phyloP scores from a whole-genome alignment of 2,797 vertebrate species.

The Oreonectes daqikongensis region DNA sequence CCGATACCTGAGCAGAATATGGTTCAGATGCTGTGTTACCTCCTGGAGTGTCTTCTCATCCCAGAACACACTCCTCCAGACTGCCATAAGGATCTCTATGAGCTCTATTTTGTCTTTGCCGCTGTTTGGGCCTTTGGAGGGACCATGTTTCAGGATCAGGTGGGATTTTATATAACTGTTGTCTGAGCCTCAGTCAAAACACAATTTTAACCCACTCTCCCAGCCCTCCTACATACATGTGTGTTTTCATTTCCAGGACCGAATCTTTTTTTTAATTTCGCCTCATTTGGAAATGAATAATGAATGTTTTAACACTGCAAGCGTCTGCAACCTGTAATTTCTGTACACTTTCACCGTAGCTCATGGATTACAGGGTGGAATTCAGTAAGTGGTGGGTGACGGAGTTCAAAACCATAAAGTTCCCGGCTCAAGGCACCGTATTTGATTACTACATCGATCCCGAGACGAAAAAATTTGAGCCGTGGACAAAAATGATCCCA shows the following conservation, averaged over 20 bases:
- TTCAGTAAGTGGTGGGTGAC: conserved; percentile 98
- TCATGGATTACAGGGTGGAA: conserved; percentile 89
- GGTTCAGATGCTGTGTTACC: conserved; percentile 91
- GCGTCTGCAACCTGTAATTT: conserved; percentile 1
- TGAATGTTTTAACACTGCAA: conserved; percentile 17
- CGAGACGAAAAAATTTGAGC: conserved; percentile 90
- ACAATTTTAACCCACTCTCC: background rate
- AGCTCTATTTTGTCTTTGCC: conserved; percentile 95
- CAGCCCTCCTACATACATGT: background rate
- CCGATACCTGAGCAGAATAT: conserved; percentile 91
- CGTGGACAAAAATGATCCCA: conserved; percentile 91
- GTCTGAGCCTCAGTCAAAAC: background rate
- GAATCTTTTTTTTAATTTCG: background rate
- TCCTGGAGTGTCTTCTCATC: conserved; percentile 90
- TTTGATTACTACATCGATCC: conserved; percentile 95
- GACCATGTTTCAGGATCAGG: conserved; percentile 93
- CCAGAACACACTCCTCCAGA: conserved; percentile 85
- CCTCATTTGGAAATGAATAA: background rate
- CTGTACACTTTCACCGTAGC: conserved; percentile 69
- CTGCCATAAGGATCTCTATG: conserved; percentile 88
- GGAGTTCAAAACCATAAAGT: conserved; percentile 94
- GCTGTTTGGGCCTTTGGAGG: conserved; percentile 95
- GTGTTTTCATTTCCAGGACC: background rate
- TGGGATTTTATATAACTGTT: conserved; percentile 60
- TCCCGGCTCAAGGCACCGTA: conserved; percentile 91